Evolutionary conservation across 2,888 invertebrate genomes (phyloP).

Genomic region (Seira ritae): DNA sequence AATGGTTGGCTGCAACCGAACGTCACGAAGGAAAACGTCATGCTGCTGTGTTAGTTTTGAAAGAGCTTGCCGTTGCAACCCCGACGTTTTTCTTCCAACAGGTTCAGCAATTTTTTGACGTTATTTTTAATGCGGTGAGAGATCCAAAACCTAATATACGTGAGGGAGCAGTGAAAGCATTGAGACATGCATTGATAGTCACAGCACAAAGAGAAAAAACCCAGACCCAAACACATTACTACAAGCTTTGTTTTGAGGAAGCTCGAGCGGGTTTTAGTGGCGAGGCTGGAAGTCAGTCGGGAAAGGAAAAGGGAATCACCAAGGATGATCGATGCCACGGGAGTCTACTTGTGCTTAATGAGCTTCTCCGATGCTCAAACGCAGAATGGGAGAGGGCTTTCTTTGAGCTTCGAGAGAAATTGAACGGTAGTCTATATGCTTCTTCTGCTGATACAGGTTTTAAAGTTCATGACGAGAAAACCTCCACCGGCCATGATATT

Average conservation of each 20-base stretch:
- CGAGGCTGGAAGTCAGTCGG: constrained; percentile 83
- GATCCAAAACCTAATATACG: constrained; percentile 94
- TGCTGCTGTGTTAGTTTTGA: constrained; percentile 92
- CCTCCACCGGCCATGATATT: constrained; percentile 61
- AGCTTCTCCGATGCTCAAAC: constrained; percentile 93
- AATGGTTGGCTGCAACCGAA: constrained; percentile 91
- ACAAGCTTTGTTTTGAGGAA: constrained; percentile 94
- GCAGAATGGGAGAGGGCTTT: constrained; percentile 90
- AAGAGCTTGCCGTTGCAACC: constrained; percentile 95
- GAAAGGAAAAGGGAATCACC: constrained; percentile 86
- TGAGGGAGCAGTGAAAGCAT: constrained; percentile 94
- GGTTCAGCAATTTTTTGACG: constrained; percentile 94
- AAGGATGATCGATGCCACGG: constrained; percentile 95
- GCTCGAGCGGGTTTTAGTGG: constrained; percentile 88
- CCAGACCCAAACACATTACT: constrained; percentile 85
- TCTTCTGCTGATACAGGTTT: constrained; percentile 55
- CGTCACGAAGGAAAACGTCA: constrained; percentile 93
- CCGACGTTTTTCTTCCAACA: constrained; percentile 98
- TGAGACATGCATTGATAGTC: constrained; percentile 95
- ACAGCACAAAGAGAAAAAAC: constrained; percentile 97
- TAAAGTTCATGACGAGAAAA: constrained; percentile 50
- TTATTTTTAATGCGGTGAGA: constrained; percentile 92
- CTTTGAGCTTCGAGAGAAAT: constrained; percentile 82
- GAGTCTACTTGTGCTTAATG: constrained; percentile 93
- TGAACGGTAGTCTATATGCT: constrained; percentile 63